phyloP scores from a whole-genome alignment of 2,888 invertebrate genomes.

The Candidula unifasciata region DNA sequence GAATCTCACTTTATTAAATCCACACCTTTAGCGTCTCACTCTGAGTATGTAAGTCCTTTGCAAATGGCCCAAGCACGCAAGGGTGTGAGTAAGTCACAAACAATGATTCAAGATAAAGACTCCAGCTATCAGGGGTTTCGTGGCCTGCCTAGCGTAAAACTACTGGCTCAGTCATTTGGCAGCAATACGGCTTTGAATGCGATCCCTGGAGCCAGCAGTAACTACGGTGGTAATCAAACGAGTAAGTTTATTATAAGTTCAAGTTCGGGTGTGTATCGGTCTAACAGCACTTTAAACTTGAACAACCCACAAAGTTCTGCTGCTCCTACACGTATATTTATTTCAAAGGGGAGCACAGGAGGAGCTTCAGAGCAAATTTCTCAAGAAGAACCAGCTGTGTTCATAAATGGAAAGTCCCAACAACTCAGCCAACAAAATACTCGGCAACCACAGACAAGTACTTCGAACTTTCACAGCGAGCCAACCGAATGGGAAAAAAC shows the following conservation, averaged over 20 bases:
- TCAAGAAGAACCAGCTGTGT: slow-evolving; percentile 13
- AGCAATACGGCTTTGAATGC: slow-evolving; percentile 41
- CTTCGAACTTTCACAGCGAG: not conserved
- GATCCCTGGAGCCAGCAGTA: not conserved
- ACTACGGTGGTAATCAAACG: not conserved
- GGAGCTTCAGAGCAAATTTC: not conserved
- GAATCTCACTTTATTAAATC: slow-evolving; percentile 23
- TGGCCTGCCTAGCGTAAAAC: slow-evolving; percentile 55
- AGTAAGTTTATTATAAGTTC: not conserved
- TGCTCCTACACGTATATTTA: slow-evolving; percentile 18
- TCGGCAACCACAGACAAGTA: not conserved
- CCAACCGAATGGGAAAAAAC: slow-evolving; percentile 22
- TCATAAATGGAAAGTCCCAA: slow-evolving; percentile 31
- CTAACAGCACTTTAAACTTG: slow-evolving; percentile 36
- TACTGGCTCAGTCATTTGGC: slow-evolving; percentile 55
- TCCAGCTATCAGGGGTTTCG: slow-evolving; percentile 10
- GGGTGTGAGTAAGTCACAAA: slow-evolving; percentile 40
- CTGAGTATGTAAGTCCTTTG: slow-evolving; percentile 26
- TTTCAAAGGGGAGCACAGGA: slow-evolving; percentile 18
- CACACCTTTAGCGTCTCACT: not conserved
- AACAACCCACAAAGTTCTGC: not conserved
- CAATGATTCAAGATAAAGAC: not conserved
- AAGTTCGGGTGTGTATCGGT: slow-evolving; percentile 20
- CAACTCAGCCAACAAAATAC: not conserved
- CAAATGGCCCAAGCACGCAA: slow-evolving; percentile 27